These are phyloP conservation scores for Aurelia aurita complex sp. Pacific DNA, from an alignment of 30 jellyfish, hydroid and myxozoan genomes.

Conservation along the genomic window DNA sequence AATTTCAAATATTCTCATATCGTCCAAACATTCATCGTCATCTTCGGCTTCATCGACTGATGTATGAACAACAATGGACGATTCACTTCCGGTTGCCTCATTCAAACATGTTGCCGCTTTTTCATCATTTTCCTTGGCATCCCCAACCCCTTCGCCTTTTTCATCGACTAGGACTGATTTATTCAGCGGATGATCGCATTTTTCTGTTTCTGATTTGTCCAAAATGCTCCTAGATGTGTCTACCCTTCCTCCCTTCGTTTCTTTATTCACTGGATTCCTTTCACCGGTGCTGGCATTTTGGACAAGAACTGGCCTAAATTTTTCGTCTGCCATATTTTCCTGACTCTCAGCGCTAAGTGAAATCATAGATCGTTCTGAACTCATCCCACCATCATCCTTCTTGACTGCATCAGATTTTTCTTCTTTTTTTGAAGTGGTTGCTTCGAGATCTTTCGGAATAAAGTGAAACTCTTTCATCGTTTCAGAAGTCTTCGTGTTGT, in stretches of 20 bases:
- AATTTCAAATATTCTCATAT: constrained; percentile 46
- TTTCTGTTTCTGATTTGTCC: too few species aligned
- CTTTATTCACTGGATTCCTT: too few species aligned
- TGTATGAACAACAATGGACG: neutral
- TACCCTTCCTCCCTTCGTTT: too few species aligned
- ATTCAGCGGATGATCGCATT: too few species aligned
- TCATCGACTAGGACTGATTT: too few species aligned
- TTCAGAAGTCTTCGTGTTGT: neutral
- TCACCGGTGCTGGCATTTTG: too few species aligned
- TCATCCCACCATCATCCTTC: neutral
- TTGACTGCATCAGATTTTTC: neutral
- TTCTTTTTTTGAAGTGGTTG: neutral
- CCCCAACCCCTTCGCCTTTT: too few species aligned
- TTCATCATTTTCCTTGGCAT: too few species aligned
- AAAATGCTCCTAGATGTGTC: too few species aligned
- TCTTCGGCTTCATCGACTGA: neutral
- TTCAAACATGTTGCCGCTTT: neutral
- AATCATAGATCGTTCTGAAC: neutral
- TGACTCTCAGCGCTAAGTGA: neutral
- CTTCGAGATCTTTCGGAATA: neutral
- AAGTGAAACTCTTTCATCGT: neutral
- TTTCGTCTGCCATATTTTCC: neutral
- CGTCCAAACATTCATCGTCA: constrained; percentile 34
- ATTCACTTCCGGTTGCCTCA: constrained; percentile 9
- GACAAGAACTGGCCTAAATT: neutral